Percentiles rank a stretch among this genome's conserved stretches.
Evolutionary conservation across 2,113 vertebrate species (phyloP).

Genomic region (Seriola quinqueradiata): DNA sequence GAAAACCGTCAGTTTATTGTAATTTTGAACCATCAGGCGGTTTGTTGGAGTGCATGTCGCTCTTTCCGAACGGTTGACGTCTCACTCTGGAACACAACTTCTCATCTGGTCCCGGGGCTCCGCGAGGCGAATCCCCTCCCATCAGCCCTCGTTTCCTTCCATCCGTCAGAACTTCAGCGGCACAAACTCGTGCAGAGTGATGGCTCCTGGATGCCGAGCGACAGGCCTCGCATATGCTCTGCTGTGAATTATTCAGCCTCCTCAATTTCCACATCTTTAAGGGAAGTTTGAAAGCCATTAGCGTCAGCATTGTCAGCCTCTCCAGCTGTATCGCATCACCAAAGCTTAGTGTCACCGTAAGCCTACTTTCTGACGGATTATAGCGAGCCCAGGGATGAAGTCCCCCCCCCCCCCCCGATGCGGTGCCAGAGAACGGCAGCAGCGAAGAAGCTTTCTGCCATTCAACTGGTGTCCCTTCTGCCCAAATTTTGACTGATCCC

Average conservation of each 20-base stretch:
- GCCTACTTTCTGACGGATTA: constrained; percentile 34
- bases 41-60: not conserved
- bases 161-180: constrained; percentile 50
- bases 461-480: constrained; percentile 56
- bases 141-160: not conserved
- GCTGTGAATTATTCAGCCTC: constrained; percentile 78
- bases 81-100: constrained; percentile 4
- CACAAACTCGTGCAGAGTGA: constrained; percentile 52
- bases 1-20: not conserved
- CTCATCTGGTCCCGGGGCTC: constrained; percentile 40
- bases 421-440: constrained; percentile 4
- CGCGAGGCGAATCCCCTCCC: not conserved
- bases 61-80: constrained; percentile 7
- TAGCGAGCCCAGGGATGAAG: constrained; percentile 41
- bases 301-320: constrained; percentile 42
- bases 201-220: constrained; percentile 57
- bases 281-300: constrained; percentile 77
- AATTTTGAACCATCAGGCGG: not conserved
- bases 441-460: constrained; percentile 19
- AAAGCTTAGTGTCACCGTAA: constrained; percentile 62
- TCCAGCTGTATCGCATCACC: constrained; percentile 75
- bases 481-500: constrained; percentile 45
- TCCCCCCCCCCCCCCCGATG: not conserved
- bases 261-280: constrained; percentile 74
- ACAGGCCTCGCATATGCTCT: constrained; percentile 71